These are phyloP conservation scores for Pseudeuparius sepicola DNA, from an alignment of 2,888 invertebrate genomes.

Conservation along the genomic window DNA sequence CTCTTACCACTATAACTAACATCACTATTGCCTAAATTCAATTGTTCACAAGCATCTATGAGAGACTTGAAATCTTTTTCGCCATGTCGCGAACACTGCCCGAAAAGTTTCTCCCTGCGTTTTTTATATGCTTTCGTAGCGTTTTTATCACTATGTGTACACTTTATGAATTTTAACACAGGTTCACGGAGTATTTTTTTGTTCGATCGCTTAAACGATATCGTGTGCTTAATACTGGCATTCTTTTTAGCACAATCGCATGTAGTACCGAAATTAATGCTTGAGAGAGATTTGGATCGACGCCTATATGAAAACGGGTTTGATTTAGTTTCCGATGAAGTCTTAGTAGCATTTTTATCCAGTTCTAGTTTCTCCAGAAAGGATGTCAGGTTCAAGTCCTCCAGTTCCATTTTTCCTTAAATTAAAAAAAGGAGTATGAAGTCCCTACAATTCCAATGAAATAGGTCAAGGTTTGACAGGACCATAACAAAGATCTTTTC, in stretches of 20 bases:
- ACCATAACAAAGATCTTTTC: too few relatives aligned
- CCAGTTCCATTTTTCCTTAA: too few relatives aligned
- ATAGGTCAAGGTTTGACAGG: too few relatives aligned
- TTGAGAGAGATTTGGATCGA: constrained; percentile 37
- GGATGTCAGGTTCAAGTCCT: neutral
- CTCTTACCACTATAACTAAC: constrained; percentile 13
- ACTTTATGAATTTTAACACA: constrained; percentile 43
- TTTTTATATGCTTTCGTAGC: constrained; percentile 17
- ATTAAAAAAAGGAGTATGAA: too few relatives aligned
- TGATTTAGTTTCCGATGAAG: constrained; percentile 10
- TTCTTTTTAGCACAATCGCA: constrained; percentile 32
- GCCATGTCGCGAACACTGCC: constrained; percentile 27
- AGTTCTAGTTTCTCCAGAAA: constrained; percentile 2
- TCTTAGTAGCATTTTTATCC: neutral
- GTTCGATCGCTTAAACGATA: constrained; percentile 31
- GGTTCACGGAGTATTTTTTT: constrained; percentile 48
- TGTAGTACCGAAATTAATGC: constrained; percentile 33
- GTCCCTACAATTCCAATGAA: too few relatives aligned
- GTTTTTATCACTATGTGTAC: constrained; percentile 24
- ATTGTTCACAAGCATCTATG: constrained; percentile 36
- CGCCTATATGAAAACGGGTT: constrained; percentile 33
- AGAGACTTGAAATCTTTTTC: constrained; percentile 37
- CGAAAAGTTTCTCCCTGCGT: constrained; percentile 31
- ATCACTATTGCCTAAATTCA: constrained; percentile 32
- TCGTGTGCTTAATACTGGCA: constrained; percentile 30